Evolutionary conservation across 2,797 vertebrate species (phyloP), one percentile per base, ranked within the genome.

Genomic region (Holocentrus rufus): DNA sequence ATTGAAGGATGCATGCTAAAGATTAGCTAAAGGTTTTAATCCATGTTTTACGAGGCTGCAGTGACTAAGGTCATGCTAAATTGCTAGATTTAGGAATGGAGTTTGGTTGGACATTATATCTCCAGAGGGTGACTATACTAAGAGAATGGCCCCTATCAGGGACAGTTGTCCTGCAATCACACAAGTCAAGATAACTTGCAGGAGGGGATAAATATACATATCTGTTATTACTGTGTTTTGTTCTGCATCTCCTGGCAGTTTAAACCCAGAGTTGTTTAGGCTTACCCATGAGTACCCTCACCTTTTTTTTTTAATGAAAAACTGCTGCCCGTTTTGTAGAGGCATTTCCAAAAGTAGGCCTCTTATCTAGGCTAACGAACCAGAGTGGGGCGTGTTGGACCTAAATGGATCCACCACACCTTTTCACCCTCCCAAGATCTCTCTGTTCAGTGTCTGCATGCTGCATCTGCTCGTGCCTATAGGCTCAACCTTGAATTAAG

Each of bases 281-380:
- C 15, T 46, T 17, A 15, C 44, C 42, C 42, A 52, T n/a, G n/a
- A 23, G 74, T 70, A 71, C 62, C 14, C 62, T 61, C 8, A 0
- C 39, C 7, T 72, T 34, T 50, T 34, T 52, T 67, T 77, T 78
- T 74, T 68, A 23, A 58, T 69, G 59, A 69, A 67, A 50, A 20
- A 0, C 50, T 27, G 30, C 64, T 44, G 34, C 9, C 5, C 5
- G 9, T 14, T 58, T 59, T 23, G 54, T 9, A 5, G 27, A 79
- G 59, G 7, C 18, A 65, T 61, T 46, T 76, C 74, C 42, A 46
- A 75, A 89, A 84, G 44, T 88, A 86, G 85, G 58, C 58, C 70
- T 75, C 46, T 53, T 89, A 88, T 89, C 82, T 90, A 78, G 87
- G 89, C 84, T 90, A 92, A 91, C 87, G 82, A 87, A 54, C 55